Base-by-base conservation (phyloP, 64 coral and sea anemone genomes). In the Pachyseris speciosa region DNA sequence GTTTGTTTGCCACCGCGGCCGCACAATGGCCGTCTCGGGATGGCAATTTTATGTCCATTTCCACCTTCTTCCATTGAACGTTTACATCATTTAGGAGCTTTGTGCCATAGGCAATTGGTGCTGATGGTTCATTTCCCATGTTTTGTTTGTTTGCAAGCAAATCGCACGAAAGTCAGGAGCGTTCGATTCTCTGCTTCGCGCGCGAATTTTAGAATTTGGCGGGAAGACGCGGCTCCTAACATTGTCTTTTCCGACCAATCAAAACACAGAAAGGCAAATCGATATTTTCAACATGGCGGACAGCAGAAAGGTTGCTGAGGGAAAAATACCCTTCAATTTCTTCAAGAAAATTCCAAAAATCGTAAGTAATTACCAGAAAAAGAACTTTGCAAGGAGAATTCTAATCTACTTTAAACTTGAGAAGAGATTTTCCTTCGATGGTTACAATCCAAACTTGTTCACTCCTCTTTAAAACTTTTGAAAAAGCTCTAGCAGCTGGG, bases 111-210 rank as follows among this genome's bases (percentile, higher is more conserved):
- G 66, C 34, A 51, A 87, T 24, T 7, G 79, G 67, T 43, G 28
- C 69, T 19, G 94, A 95, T 32, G 73, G 51, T 74, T 95, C 94
- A 72, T 92, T 95, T 47, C 94, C 94, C 94, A 95, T 95, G 34
- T 89, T 84, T 24, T 17, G 28, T 39, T 33, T n/a, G 44, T 24
- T 50, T 36, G 20, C 24, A 45, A 47, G 29, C n/a, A 86, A 69
- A 69, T 69, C 7, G 48, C 17, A 67, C 5, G 16, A 31, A 19
- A 44, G 19, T 32, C 30, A 7, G 31, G 52, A 5, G 11, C 13
- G 24, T 7, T 8, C 70, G 5, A 7, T 50, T 20, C 13, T 24
- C 2, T 24, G 17, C 10, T 42, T 61, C 28, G 12, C 15, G 38
- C 37, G 63, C 27, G 63, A 70, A 67, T 15, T 86, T 86, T 8